Percentiles rank a stretch among this genome's conserved stretches.
These are phyloP conservation scores for Bergia puertoricense DNA, from an alignment of 92 coral and sea anemone genomes.

Conservation along the genomic window DNA sequence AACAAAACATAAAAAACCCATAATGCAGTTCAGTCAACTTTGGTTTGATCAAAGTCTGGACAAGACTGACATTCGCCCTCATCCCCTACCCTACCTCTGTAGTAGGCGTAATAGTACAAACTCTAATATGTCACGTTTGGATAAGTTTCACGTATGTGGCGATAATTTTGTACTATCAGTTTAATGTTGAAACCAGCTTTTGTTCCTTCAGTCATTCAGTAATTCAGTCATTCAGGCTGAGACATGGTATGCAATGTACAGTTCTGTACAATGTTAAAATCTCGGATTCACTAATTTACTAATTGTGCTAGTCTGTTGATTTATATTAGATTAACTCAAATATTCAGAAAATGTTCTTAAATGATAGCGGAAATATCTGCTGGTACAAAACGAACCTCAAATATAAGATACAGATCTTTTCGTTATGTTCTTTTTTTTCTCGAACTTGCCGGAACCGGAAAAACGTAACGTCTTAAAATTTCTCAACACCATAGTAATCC, in stretches of 20 bases:
- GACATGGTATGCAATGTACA: background rate
- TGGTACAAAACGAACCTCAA: background rate
- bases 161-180: too few relatives aligned
- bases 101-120: too few relatives aligned
- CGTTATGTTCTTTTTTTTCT: background rate
- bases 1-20: too few relatives aligned
- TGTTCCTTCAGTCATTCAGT: too few relatives aligned
- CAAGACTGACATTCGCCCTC: too few relatives aligned
- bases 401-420: background rate
- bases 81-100: too few relatives aligned
- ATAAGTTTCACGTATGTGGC: background rate
- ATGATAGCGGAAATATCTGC: slow-evolving; percentile 9
- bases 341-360: slow-evolving; percentile 4
- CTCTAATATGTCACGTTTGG: background rate
- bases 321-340: background rate
- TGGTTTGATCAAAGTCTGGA: too few relatives aligned
- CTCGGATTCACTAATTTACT: background rate
- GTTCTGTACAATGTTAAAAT: background rate
- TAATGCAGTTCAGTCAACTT: too few relatives aligned
- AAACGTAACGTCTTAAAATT: background rate
- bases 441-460: background rate
- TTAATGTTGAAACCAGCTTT: too few relatives aligned
- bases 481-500: background rate
- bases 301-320: background rate
- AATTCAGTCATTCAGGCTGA: too few relatives aligned